phyloP scores from a whole-genome alignment of 2,797 vertebrate genomes.

The Gallinago solitaria region DNA sequence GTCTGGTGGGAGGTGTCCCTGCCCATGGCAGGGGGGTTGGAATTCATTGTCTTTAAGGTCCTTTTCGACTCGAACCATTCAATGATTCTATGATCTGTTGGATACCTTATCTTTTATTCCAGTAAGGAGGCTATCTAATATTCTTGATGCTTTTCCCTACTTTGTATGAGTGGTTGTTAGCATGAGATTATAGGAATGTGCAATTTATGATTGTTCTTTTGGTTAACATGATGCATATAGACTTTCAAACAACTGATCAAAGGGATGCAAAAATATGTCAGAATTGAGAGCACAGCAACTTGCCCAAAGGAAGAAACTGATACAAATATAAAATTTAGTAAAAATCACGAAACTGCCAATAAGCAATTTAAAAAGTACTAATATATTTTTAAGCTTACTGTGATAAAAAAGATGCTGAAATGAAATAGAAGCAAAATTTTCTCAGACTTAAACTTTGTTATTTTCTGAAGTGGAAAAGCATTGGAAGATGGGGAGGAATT shows the following conservation, averaged over 20 bases:
- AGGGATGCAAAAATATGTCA: background rate
- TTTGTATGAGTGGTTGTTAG: background rate
- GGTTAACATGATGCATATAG: background rate
- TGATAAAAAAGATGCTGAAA: background rate
- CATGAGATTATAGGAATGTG: background rate
- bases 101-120: background rate
- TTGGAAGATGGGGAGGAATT: background rate
- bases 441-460: background rate
- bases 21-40: too few species aligned
- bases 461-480: background rate
- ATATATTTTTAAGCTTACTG: background rate
- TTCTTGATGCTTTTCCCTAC: background rate
- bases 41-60: too few species aligned
- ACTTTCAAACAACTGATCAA: background rate
- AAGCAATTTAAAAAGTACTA: background rate
- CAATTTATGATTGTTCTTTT: background rate
- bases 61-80: too few species aligned
- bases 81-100: background rate
- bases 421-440: background rate
- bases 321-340: background rate
- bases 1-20: too few species aligned
- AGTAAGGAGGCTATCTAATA: background rate
- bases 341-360: background rate
- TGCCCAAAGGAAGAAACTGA: background rate
- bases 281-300: background rate